These are phyloP conservation scores for Pocillopora grandis DNA, from an alignment of 92 coral and sea anemone genomes.

Conservation along the genomic window DNA sequence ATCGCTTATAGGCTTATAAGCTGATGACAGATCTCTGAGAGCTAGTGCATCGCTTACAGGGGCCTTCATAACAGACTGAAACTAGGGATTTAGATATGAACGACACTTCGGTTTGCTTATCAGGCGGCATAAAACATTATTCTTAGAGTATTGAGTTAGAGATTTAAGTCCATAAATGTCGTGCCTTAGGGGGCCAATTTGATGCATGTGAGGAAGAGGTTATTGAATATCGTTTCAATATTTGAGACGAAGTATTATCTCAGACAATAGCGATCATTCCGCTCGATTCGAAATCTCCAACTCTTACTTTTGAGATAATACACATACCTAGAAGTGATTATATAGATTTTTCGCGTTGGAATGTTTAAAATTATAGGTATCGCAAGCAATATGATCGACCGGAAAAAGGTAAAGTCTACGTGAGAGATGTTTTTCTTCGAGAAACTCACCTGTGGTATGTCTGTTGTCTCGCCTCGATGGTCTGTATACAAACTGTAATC, in stretches of 20 bases:
- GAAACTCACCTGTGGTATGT: slow-evolving; percentile 18
- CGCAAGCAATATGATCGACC: slow-evolving; percentile 1
- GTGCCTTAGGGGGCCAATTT: too few relatives aligned
- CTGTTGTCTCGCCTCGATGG: background rate
- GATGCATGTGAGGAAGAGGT: too few relatives aligned
- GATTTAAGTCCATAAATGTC: too few relatives aligned
- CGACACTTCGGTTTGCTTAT: too few relatives aligned
- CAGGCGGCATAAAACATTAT: too few relatives aligned
- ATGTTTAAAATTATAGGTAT: background rate
- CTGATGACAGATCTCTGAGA: slow-evolving; percentile 5
- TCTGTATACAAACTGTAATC: background rate
- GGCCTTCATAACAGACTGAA: background rate
- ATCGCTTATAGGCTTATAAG: background rate
- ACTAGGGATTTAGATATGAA: background rate
- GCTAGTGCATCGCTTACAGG: background rate
- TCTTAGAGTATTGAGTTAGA: too few relatives aligned
- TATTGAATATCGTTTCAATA: too few relatives aligned
- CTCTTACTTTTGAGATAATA: too few relatives aligned
- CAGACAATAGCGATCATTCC: too few relatives aligned
- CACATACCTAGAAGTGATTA: background rate
- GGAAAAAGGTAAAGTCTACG: background rate
- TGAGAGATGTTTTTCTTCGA: background rate
- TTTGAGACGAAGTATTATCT: too few relatives aligned
- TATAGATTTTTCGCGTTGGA: background rate
- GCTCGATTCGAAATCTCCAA: too few relatives aligned